These are phyloP conservation scores for Plebejus melissa DNA, from an alignment of 2,888 invertebrate species.

Conservation along the genomic window DNA sequence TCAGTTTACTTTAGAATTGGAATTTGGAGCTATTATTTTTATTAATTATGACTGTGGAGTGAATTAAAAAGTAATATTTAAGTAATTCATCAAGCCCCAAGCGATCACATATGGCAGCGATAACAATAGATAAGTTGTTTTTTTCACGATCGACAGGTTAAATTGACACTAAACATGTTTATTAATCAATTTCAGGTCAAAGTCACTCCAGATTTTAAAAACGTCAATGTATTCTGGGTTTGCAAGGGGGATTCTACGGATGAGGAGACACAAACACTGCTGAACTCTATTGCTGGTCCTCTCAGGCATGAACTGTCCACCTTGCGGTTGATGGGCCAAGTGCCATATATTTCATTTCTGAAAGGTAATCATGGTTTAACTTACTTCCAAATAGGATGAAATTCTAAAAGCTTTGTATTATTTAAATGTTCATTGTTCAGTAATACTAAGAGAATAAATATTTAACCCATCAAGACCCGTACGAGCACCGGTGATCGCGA, in stretches of 20 bases:
- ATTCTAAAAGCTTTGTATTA: background rate
- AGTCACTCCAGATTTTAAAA: conserved; percentile 82
- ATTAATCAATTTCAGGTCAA: conserved; percentile 66
- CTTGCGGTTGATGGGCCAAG: conserved; percentile 85
- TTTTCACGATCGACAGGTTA: too few species aligned
- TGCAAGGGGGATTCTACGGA: conserved; percentile 75
- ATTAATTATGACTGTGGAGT: too few species aligned
- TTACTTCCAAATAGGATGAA: background rate
- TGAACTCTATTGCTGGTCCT: conserved; percentile 77
- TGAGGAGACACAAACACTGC: conserved; percentile 68
- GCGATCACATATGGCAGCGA: too few species aligned
- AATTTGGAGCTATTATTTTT: too few species aligned
- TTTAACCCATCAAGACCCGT: too few species aligned
- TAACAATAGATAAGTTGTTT: too few species aligned
- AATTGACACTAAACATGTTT: too few species aligned
- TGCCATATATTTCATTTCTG: conserved; percentile 86
- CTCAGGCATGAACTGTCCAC: conserved; percentile 86
- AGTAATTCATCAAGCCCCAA: too few species aligned
- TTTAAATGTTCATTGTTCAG: background rate
- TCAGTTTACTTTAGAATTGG: too few species aligned
- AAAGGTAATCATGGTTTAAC: conserved; percentile 68
- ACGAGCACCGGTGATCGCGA: too few species aligned
- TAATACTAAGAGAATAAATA: too few species aligned
- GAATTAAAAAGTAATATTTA: too few species aligned
- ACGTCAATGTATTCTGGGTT: conserved; percentile 86